Evolutionary conservation across 2,888 invertebrate genomes (phyloP), one percentile per base, ranked within the genome.

Genomic region (Lissocephala sabroskyi): DNA sequence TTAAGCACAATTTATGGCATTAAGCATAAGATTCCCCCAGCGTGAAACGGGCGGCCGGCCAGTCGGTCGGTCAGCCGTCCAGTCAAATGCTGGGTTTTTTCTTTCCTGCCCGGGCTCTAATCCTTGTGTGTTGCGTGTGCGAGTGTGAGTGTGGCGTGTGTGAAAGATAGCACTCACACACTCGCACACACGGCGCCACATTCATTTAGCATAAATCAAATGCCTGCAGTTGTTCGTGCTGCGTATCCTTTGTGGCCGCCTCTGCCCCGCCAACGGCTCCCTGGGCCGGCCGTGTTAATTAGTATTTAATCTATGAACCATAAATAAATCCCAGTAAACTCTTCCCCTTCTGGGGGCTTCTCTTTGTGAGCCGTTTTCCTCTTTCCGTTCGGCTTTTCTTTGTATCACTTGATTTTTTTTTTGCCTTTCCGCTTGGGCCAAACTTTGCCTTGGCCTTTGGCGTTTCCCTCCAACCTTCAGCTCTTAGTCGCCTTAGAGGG

Each of bases 301-400:
- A 79, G 77, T 79, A 78, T 79, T 78, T 78, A 78, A 78, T 78
- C 78, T 79, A 71, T 78, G 68, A 71, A 70, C 73, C 78, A 66
- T 70, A 77, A 77, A 73, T 73, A 77, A 74, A 77, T 73, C 65
- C 62, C 57, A 28, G 41, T 14, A 26, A 41, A 35, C 14, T 23
- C 23, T 23, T 23, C 7, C 4, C 3, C 23, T 23, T 7, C 7
- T 23, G 23, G 23, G 23, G 3, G 7, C 23, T 3, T 5, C 3
- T 3, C 3, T 23, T 23, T 23, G 3, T 23, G 23, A 7, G 23
- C 23, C 23, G 3, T 3, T 23, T 23, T 23, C 3, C 7, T 23
- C 23, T 41, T 28, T 14, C 11, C 11, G 16, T 29, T 41, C 18
- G 4, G 17, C 18, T 37, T 19, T n/a, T 7, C 5, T 18, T 19